Percentiles rank a stretch among this genome's conserved stretches.
Conservation (phyloP, 2,113 vertebrate species). For the Gracilinanus agilis region DNA sequence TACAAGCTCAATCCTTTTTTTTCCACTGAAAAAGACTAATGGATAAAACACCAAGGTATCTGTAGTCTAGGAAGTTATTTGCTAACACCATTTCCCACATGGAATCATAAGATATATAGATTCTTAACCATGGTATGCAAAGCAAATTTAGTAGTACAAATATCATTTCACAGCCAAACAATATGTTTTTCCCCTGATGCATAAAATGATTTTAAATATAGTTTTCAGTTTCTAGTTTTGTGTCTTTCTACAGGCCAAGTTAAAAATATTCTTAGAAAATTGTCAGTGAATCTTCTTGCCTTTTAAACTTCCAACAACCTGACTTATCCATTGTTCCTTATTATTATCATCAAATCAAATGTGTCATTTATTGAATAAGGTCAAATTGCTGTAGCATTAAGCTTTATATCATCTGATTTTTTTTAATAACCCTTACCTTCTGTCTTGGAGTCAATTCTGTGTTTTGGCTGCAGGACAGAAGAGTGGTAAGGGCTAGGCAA, state of each 20-base stretch:
- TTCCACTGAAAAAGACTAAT: slow-evolving; percentile 10
- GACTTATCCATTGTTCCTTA: not conserved
- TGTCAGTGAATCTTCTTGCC: slow-evolving; percentile 14
- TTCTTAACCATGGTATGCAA: not conserved
- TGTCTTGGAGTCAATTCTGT: no score
- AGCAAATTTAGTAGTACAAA: not conserved
- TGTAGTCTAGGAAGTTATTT: not conserved
- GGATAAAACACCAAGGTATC: not conserved
- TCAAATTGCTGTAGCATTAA: not conserved
- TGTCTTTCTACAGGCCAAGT: slow-evolving; percentile 35
- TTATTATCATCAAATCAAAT: not conserved
- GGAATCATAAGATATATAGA: not conserved
- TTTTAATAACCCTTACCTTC: no score
- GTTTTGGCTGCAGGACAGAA: no score
- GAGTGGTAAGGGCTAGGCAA: no score
- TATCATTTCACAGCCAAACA: not conserved
- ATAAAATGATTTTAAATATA: not conserved
- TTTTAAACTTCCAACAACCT: not conserved
- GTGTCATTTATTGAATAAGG: not conserved
- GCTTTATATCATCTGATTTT: not conserved
- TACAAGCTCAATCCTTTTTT: not conserved
- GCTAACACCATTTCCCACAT: not conserved
- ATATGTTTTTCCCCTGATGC: not conserved
- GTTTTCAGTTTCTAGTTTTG: not conserved
- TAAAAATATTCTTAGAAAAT: slow-evolving; percentile 12